Evolutionary conservation across 2,797 vertebrate genomes (phyloP), one percentile per base, ranked within the genome.

Genomic region (Synaphobranchus kaupii): DNA sequence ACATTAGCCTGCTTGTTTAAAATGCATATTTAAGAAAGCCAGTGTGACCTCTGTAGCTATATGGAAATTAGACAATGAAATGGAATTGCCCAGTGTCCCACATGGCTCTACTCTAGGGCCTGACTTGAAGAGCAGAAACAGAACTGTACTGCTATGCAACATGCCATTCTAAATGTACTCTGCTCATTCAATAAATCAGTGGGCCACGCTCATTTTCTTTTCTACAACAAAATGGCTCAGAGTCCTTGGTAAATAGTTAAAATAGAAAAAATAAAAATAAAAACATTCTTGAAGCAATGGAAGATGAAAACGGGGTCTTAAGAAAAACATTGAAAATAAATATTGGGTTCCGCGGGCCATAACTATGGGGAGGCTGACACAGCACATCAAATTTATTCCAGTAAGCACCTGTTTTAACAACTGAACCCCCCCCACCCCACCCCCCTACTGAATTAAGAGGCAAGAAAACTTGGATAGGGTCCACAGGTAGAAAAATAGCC

Each of bases 231-330:
- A 58, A 47, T n/a, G 31, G 66, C 54, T n/a, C 66, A 0, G 52
- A 76, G 39, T 50, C 73, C 83, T 66, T 78, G 52, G 83, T 60
- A 84, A 48, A 76, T 60, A 84, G 84, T 87, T 58, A 68, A 87
- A 76, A 76, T 52, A 60, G 87, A 84, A 84, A 78, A 87, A 56
- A 84, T 3, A 47, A 78, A 39, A 44, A 78, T 1, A 47, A 47
- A 82, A 84, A 84, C 84, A 50, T 58, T 48, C 12, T 25, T 34
- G 50, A 66, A 56, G 50, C 83, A 71, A 84, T 50, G 15, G 34
- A 78, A 78, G 17, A 84, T 71, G 71, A 80, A 84, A 48, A 52
- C 52, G 25, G 76, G 87, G 52, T 87, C 68, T 54, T n/a, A 31
- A 60, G 82, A 39, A 76, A 84, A 87, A 76, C 83, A 84, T 17